A percentile compares a stretch with the other conserved stretches of the same genome.
Evolutionary conservation across 1,140 invertebrate genomes (phyloP).

Genomic region (Metaphire vulgaris): DNA sequence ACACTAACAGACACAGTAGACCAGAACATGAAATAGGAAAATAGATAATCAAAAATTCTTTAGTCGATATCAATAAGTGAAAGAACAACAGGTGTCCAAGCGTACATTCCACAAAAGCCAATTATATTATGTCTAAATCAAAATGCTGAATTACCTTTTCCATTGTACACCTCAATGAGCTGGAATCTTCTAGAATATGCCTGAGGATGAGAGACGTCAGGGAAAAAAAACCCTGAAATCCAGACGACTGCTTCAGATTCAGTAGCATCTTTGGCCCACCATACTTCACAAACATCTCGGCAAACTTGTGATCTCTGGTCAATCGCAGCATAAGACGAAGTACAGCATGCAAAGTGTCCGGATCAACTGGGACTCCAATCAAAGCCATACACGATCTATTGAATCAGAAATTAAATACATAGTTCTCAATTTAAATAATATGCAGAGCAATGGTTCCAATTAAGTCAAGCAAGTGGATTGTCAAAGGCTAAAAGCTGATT

Average conservation of each 20-base stretch:
- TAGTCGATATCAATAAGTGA: too few relatives aligned
- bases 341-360: conserved; percentile 70
- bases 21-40: too few relatives aligned
- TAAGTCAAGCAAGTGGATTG: too few relatives aligned
- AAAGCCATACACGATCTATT: conserved; percentile 63
- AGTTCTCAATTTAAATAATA: neutral
- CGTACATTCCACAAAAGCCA: too few relatives aligned
- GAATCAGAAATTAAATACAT: conserved; percentile 23
- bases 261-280: conserved; percentile 69
- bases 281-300: conserved; percentile 66
- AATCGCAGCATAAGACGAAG: conserved; percentile 70
- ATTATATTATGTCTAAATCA: too few relatives aligned
- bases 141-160: conserved; percentile 71
- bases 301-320: conserved; percentile 69
- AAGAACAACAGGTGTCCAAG: too few relatives aligned
- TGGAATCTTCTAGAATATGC: conserved; percentile 74
- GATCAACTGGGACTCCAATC: conserved; percentile 64
- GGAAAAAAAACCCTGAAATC: conserved; percentile 70
- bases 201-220: conserved; percentile 74
- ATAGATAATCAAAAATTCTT: too few relatives aligned
- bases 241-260: conserved; percentile 63
- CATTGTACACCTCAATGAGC: conserved; percentile 69
- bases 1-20: too few relatives aligned
- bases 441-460: too few relatives aligned
- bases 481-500: too few relatives aligned